Base-by-base conservation (phyloP, 2,888 invertebrate genomes). In the Trichacis sp. region DNA sequence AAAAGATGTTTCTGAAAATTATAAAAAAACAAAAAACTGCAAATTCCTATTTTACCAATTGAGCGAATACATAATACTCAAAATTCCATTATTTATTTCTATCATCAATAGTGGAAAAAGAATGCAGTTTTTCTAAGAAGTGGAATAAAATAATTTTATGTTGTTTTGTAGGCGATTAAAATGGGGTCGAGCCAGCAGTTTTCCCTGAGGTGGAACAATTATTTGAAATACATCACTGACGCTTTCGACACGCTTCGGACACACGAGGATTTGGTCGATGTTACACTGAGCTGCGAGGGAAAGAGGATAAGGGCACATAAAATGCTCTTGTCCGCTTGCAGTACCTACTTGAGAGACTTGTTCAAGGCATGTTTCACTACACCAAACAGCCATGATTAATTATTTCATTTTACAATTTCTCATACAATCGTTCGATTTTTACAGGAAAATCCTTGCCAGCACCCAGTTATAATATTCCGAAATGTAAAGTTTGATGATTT, bases 121-220 rank as follows among this genome's bases (percentile, higher is more conserved):
- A n/a, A n/a, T n/a, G n/a, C n/a, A n/a, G n/a, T n/a, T n/a, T n/a
- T n/a, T n/a, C n/a, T n/a, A n/a, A n/a, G 4, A 24, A 8, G 24
- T 9, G 5, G 20, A 48, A 48, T 11, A 30, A 14, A 24, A 3
- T n/a, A 49, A 17, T 2, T 12, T 1, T 18, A n/a, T 15, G 11
- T 24, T 40, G 15, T 29, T 8, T 52, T 51, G 9, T 57, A 61
- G 66, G 48, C 2, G 42, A 14, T 6, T 54, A 67, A 29, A 40
- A 88, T 88, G 88, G 87, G 87, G 74, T 85, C 89, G 84, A 89
- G 90, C 81, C 92, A 93, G 82, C 93, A 94, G 81, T 95, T 93
- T 85, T 93, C 93, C 70, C 86, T 95, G 73, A 91, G 93, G 71
- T 95, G 95, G 95, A 94, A 93, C 84, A 93, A 94, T 85, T 93